These are phyloP conservation scores for Chascanopsetta lugubris DNA, from an alignment of 2,113 vertebrate genomes.

Conservation along the genomic window DNA sequence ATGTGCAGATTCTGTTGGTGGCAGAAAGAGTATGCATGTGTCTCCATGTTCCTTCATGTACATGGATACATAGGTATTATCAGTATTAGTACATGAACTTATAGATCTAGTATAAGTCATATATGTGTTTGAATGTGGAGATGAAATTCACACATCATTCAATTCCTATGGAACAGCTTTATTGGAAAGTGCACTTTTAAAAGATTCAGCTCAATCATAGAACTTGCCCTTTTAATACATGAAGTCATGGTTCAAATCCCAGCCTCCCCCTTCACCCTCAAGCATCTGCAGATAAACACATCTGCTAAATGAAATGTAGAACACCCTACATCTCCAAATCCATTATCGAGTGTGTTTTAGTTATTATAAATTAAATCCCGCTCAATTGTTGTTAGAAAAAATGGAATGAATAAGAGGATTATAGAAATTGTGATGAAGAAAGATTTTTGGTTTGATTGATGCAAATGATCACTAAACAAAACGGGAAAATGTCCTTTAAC, in stretches of 20 bases:
- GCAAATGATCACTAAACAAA: not conserved
- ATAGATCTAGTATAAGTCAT: constrained; percentile 7
- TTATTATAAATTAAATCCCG: too few species aligned
- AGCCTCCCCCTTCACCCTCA: too few species aligned
- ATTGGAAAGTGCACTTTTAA: constrained; percentile 11
- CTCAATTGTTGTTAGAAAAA: too few species aligned
- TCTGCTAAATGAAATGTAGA: too few species aligned
- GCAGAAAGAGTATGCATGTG: constrained; percentile 5
- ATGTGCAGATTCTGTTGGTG: constrained; percentile 53
- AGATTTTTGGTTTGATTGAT: not conserved
- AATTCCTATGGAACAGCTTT: constrained; percentile 22
- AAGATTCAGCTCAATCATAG: too few species aligned
- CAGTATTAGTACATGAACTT: not conserved
- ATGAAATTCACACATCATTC: constrained; percentile 11
- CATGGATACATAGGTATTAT: constrained; percentile 12
- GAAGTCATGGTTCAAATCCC: too few species aligned
- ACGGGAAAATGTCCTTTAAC: not conserved
- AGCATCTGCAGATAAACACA: too few species aligned
- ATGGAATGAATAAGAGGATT: too few species aligned
- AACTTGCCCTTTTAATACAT: too few species aligned
- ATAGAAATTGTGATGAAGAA: too few species aligned
- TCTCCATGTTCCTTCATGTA: not conserved
- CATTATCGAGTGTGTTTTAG: too few species aligned
- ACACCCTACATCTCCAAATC: too few species aligned
- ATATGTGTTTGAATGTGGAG: constrained; percentile 16